Evolutionary conservation across 2,888 invertebrate genomes (phyloP).

Genomic region (Dynastes hyllus): DNA sequence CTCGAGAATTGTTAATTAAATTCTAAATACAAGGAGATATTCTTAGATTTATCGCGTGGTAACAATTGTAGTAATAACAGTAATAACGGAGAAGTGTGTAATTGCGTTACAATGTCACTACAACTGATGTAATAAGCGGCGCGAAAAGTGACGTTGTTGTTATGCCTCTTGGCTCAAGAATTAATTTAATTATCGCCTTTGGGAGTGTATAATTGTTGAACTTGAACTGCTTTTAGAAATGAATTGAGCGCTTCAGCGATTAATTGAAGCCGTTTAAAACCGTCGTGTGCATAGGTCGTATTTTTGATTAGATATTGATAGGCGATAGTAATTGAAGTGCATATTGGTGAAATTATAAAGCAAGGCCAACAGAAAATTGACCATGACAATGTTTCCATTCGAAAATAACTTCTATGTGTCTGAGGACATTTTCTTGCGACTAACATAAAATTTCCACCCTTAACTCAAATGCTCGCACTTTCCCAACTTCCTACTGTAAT

Average conservation of each 20-base stretch:
- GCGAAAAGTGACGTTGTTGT: neutral
- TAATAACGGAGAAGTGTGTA: conserved; percentile 3
- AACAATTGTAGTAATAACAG: conserved; percentile 32
- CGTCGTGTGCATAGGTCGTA: neutral
- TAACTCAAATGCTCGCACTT: too few species aligned
- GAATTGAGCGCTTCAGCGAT: conserved; percentile 3
- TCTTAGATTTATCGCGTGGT: conserved; percentile 45
- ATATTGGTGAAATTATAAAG: too few species aligned
- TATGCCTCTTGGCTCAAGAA: neutral
- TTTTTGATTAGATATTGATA: neutral
- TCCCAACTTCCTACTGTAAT: too few species aligned
- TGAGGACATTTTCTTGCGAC: too few species aligned
- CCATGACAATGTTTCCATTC: too few species aligned
- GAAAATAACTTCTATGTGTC: too few species aligned
- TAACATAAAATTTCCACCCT: too few species aligned
- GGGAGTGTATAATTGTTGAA: conserved; percentile 34
- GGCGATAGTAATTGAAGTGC: neutral
- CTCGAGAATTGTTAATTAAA: conserved; percentile 27
- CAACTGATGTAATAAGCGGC: conserved; percentile 20
- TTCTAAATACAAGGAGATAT: conserved; percentile 28
- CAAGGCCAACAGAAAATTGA: too few species aligned
- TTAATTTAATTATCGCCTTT: conserved; percentile 33
- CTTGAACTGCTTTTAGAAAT: conserved; percentile 38
- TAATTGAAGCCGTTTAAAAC: conserved; percentile 4
- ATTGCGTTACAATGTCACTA: conserved; percentile 45